These are phyloP conservation scores for Propithecus deckenii DNA, from an alignment of 2,797 vertebrate genomes.

Conservation along the genomic window DNA sequence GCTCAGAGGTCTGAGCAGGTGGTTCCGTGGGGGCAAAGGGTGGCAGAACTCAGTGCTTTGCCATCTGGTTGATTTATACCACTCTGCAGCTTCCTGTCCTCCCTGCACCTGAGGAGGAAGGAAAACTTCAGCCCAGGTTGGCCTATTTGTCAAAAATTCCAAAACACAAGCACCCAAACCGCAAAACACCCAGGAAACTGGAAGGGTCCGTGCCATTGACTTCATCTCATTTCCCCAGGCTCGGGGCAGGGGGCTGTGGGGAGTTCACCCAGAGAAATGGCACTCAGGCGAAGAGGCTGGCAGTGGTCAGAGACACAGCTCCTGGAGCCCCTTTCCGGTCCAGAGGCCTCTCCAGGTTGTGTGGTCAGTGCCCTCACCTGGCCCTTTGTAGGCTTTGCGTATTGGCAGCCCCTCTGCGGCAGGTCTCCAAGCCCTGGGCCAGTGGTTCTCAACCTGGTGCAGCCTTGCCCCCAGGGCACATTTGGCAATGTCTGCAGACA, in stretches of 20 bases:
- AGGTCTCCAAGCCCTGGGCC: not conserved
- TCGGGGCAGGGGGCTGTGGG: not conserved
- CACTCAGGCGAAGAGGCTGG: not conserved
- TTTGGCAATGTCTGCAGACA: not conserved
- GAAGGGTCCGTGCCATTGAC: not conserved
- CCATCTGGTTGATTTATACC: not conserved
- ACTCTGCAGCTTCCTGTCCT: not conserved
- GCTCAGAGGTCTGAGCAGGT: not conserved
- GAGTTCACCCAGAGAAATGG: not conserved
- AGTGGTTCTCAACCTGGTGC: not conserved
- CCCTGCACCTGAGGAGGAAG: not conserved
- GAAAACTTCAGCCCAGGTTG: not conserved
- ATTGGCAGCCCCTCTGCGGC: not conserved
- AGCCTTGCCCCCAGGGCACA: not conserved
- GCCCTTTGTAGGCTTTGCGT: not conserved
- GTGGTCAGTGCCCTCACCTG: accelerated
- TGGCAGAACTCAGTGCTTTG: not conserved
- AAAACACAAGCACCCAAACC: not conserved
- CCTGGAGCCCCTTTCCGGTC: not conserved
- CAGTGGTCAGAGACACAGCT: not conserved
- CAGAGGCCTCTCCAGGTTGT: not conserved
- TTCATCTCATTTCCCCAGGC: not conserved
- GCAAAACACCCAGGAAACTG: not conserved
- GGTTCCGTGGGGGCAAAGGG: not conserved
- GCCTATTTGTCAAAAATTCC: not conserved